Base-by-base conservation (phyloP, 2,888 invertebrate species). In the Resseliella maxima region DNA sequence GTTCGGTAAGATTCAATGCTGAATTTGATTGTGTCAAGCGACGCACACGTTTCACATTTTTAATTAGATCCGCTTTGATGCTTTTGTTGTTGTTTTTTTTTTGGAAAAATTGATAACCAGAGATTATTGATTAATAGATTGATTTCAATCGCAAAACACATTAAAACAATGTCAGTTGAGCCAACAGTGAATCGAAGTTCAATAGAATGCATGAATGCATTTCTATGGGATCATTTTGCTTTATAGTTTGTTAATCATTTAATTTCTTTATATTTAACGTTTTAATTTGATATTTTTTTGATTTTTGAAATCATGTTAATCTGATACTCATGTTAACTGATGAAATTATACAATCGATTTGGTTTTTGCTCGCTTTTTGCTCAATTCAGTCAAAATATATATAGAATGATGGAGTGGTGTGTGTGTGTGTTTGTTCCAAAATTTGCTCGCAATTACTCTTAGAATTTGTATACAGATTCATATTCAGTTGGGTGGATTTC, bases 51-150 rank as follows among this genome's bases (percentile, higher is more conserved):
- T 54, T 54, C 54, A 50, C 81, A 35, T 85, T 86, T 27, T 86
- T 50, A 87, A 91, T 88, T 87, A 90, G 88, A 89, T 91, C 91
- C 87, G 91, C 91, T 88, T 91, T 90, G 91, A 91, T 91, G 89
- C 91, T 91, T 89, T 89, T 87, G 50, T 3, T 41, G 41, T 8
- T 41, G 5, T 41, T 41, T 41, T 50, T 50, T 50, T 15, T 86
- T 35, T 54, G 54, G 59, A 50, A 86, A 59, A 86, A 86, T 86
- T 50, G 64, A 38, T 64, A n/a, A 85, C 27, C 41, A 72, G 72
- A 72, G 27, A 72, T 72, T 21, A 72, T 31, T 31, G 72, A 72
- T 72, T 72, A 1, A n/a, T 8, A 15, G 18, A 15, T 50, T 18
- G 31, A 35, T 31, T 50, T 72, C 59, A 59, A 31, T 72, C 72